A percentile compares a stretch with the other conserved stretches of the same genome.
These are phyloP conservation scores for Eulithis testata DNA, from an alignment of 2,888 invertebrate species.

Conservation along the genomic window DNA sequence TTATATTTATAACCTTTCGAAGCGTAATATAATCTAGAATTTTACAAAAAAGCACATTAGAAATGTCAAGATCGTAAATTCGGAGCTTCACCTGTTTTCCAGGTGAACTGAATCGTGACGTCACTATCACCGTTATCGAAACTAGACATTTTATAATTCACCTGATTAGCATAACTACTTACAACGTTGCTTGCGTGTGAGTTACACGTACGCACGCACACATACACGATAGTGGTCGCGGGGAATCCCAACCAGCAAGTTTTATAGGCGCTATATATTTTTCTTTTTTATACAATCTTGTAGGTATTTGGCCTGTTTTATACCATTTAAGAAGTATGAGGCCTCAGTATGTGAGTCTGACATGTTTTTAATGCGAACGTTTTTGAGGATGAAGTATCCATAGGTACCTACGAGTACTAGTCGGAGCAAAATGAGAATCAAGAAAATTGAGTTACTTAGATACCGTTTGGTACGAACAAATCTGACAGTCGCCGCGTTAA, in stretches of 20 bases:
- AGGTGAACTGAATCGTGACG: slow-evolving; percentile 33
- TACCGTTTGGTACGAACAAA: no score
- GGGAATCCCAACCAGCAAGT: slow-evolving; percentile 72
- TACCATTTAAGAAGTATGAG: slow-evolving; percentile 25
- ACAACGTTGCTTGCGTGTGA: slow-evolving; percentile 42
- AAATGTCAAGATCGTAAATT: slow-evolving; percentile 35
- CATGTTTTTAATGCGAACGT: no score
- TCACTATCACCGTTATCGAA: slow-evolving; percentile 46
- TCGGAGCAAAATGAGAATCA: no score
- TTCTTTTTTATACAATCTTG: slow-evolving; percentile 43
- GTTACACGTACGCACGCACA: slow-evolving; percentile 30
- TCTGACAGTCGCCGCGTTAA: no score
- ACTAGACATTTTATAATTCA: slow-evolving; percentile 50
- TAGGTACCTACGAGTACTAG: no score
- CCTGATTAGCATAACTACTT: slow-evolving; percentile 49
- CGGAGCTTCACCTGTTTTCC: slow-evolving; percentile 36
- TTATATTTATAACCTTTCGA: not conserved
- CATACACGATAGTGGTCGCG: slow-evolving; percentile 44
- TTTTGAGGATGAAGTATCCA: no score
- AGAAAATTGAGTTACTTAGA: not conserved
- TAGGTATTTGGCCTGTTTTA: slow-evolving; percentile 15
- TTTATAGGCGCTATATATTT: slow-evolving; percentile 29
- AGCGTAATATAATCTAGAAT: slow-evolving; percentile 7
- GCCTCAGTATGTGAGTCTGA: not conserved
- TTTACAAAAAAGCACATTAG: not conserved